Evolutionary conservation across 2,797 vertebrate genomes (phyloP).

Genomic region (Ptychobarbus kaznakovi): DNA sequence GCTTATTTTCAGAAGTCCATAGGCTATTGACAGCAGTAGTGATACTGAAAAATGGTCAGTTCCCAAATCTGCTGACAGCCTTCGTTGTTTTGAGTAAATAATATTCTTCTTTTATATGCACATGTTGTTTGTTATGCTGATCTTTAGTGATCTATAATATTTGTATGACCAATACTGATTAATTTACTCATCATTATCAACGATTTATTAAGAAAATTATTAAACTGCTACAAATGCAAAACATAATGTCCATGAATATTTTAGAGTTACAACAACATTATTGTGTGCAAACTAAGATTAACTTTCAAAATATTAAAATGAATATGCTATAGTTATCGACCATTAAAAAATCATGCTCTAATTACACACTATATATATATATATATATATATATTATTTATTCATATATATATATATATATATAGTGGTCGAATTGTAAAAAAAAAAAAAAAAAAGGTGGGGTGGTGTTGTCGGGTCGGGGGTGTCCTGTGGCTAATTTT

Average conservation of each 20-base stretch:
- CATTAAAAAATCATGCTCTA: not conserved
- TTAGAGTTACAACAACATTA: not conserved
- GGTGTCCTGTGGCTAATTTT: too few species aligned
- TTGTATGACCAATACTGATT: not conserved
- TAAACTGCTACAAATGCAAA: not conserved
- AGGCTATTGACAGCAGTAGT: not conserved
- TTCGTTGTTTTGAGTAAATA: not conserved
- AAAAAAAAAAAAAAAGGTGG: too few species aligned
- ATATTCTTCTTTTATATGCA: not conserved
- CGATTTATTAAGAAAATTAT: not conserved
- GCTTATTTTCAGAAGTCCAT: not conserved
- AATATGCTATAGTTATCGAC: not conserved
- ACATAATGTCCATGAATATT: not conserved
- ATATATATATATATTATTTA: too few species aligned
- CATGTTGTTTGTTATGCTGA: not conserved
- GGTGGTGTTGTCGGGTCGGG: too few species aligned
- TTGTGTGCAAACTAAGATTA: not conserved
- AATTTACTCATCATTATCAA: not conserved
- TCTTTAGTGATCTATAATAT: not conserved
- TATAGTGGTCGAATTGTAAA: too few species aligned
- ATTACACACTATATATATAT: too few species aligned
- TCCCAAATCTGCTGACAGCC: not conserved
- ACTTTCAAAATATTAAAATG: not conserved
- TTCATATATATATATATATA: too few species aligned
- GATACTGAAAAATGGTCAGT: not conserved